Base-by-base conservation (phyloP, 1,140 invertebrate genomes). In the Conus ventricosus region DNA sequence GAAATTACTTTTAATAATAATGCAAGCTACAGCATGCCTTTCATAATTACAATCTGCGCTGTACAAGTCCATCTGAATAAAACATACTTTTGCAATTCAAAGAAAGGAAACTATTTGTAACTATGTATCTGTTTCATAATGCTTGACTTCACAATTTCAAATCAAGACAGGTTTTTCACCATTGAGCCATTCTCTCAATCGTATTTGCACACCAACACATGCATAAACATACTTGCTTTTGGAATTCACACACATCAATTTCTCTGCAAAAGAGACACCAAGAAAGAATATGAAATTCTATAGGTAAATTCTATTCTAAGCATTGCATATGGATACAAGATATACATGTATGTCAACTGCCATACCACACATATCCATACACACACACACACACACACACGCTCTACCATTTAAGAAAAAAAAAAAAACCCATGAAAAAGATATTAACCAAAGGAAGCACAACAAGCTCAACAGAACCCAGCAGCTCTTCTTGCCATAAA, bases 21-120 rank as follows among this genome's bases (percentile, higher is more conserved):
- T 4, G 67, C 67, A 20, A 5, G 67, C 11, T 71, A 71, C 0
- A 23, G 15, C 67, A 71, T 71, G 67, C 67, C 23, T 17, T n/a
- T 71, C 67, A 71, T 71, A 1, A 71, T 71, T 71, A 71, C 67
- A 71, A 71, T 71, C 20, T n/a, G 8, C 23, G 20, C 67, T 71
- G 67, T 71, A 71, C 67, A 71, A 71, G 67, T 71, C 60, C 67
- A 71, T 71, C 67, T 71, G 67, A n/a, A n/a, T 71, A 71, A 71
- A 71, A 71, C 67, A 71, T 6, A 60, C 8, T 60, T 71, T 71
- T 71, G 23, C 67, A 71, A 71, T 71, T 20, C 20, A 23, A 71
- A 20, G 67, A 23, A 71, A 71, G 23, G 20, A 20, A 71, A 71
- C 20, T 71, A 71, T 71, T n/a, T 71, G 67, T 63, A 71, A 71